These are phyloP conservation scores for Marronus borbonicus DNA, from an alignment of 2,888 invertebrate species.

Conservation along the genomic window DNA sequence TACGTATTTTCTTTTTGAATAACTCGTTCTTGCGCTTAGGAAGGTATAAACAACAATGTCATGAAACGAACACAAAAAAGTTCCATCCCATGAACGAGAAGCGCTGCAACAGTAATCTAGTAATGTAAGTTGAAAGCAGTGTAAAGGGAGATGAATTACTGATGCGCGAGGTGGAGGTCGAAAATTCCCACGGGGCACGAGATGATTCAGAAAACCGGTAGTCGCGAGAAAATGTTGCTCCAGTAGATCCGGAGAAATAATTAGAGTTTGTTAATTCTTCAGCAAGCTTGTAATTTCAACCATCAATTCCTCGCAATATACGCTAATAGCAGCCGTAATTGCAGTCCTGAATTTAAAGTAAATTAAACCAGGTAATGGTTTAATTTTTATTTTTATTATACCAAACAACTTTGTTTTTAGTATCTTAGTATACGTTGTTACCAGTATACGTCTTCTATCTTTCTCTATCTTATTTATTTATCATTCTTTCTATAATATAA, in stretches of 20 bases:
- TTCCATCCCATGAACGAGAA: not conserved
- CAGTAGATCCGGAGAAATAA: conserved; percentile 19
- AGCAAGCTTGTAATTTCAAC: conserved; percentile 13
- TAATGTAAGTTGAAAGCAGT: conserved; percentile 8
- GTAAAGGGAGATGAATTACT: conserved; percentile 14
- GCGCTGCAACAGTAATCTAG: conserved; percentile 15
- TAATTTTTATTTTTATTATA: too few relatives aligned
- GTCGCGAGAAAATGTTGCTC: conserved; percentile 21
- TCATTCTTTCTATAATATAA: too few relatives aligned
- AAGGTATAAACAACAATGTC: too few relatives aligned
- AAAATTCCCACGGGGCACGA: conserved; percentile 16
- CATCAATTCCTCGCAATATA: not conserved
- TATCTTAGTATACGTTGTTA: too few relatives aligned
- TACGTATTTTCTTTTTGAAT: not conserved
- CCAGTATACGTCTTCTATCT: too few relatives aligned
- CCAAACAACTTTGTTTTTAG: too few relatives aligned
- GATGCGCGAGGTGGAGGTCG: conserved; percentile 16
- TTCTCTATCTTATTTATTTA: too few relatives aligned
- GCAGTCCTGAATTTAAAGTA: not conserved
- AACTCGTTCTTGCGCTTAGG: not conserved
- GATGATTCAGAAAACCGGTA: conserved; percentile 25
- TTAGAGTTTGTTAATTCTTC: conserved; percentile 24
- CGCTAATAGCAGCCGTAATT: too few relatives aligned
- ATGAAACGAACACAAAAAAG: too few relatives aligned
- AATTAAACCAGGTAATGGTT: not conserved